phyloP scores from a whole-genome alignment of 92 coral and sea anemone species.

The Bergia puertoricense region DNA sequence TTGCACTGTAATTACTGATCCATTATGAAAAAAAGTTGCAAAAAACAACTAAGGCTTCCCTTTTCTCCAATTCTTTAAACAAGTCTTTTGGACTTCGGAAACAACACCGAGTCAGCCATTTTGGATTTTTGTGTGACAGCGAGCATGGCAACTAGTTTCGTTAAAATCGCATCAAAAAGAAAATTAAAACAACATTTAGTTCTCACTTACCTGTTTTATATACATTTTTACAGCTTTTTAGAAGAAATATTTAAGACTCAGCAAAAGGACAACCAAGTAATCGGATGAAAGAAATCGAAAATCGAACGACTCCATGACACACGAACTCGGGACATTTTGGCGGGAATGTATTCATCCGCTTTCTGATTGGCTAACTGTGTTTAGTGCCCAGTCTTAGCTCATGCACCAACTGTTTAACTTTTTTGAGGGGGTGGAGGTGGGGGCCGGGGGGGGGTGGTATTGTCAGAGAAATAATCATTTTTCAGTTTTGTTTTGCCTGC shows the following conservation, averaged over 20 bases:
- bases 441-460: too few relatives aligned
- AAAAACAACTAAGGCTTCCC: background rate
- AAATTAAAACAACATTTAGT: background rate
- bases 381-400: slow-evolving; percentile 28
- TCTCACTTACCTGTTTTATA: slow-evolving; percentile 80
- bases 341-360: slow-evolving; percentile 55
- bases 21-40: background rate
- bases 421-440: too few relatives aligned
- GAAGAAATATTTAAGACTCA: slow-evolving; percentile 36
- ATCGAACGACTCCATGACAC: slow-evolving; percentile 33
- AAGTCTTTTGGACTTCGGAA: background rate
- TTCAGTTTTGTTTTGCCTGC: too few relatives aligned
- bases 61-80: background rate
- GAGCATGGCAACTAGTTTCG: background rate
- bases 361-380: slow-evolving; percentile 49
- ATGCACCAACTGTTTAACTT: too few relatives aligned
- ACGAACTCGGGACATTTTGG: slow-evolving; percentile 62
- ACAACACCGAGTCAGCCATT: slow-evolving; percentile 32
- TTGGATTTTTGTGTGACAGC: slow-evolving; percentile 41
- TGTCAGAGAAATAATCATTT: too few relatives aligned
- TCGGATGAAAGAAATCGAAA: background rate
- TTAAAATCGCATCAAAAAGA: background rate
- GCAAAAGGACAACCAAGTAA: background rate
- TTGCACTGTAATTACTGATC: background rate
- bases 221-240: slow-evolving; percentile 59